Conservation (phyloP, 2,888 invertebrate species). For the Miltochrista miniata region DNA sequence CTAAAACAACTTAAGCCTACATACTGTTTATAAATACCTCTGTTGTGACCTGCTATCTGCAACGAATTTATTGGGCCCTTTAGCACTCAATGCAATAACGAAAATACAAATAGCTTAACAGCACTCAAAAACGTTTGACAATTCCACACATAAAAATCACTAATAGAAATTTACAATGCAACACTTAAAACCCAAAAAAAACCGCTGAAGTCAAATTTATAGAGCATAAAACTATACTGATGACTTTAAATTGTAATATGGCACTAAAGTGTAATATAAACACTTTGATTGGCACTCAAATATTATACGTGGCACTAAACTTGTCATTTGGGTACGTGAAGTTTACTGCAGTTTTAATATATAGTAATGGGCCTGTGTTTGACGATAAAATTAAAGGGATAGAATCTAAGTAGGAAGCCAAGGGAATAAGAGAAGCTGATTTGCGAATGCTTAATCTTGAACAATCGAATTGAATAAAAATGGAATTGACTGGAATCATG, state of each 20-base stretch:
- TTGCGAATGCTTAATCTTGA: no score
- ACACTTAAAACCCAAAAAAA: not conserved
- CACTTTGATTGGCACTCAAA: conserved; percentile 31
- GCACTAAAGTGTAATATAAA: conserved; percentile 29
- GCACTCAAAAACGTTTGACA: no score
- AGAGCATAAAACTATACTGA: conserved; percentile 26
- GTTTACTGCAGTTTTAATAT: conserved; percentile 24
- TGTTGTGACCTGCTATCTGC: no score
- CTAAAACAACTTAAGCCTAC: no score
- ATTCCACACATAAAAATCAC: not conserved
- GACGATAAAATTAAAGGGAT: not conserved
- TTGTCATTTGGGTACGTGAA: conserved; percentile 14
- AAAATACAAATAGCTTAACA: no score
- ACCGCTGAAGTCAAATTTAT: conserved; percentile 25
- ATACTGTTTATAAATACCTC: no score
- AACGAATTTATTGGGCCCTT: no score
- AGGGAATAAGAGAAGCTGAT: no score
- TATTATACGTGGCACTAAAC: conserved; percentile 28
- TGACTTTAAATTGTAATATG: conserved; percentile 25
- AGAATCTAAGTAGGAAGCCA: no score
- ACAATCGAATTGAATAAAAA: no score
- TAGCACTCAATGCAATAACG: no score
- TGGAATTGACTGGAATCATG: no score
- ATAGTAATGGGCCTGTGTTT: conserved; percentile 4
- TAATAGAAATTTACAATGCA: not conserved